Evolutionary conservation across 2,888 invertebrate genomes (phyloP), one percentile per base, ranked within the genome.

Genomic region (Macrostomum cliftonense): DNA sequence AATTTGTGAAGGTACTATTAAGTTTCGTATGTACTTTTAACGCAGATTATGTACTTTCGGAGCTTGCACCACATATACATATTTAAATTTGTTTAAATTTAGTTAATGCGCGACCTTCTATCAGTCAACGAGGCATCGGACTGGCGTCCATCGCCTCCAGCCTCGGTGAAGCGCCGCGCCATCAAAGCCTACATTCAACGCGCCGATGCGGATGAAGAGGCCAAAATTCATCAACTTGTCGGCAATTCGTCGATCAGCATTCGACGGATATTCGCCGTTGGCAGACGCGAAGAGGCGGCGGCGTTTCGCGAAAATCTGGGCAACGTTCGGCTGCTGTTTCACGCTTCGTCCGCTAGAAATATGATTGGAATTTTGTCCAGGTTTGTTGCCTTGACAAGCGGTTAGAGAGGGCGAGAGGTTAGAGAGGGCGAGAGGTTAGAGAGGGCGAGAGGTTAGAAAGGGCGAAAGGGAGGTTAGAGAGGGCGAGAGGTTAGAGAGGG

Each of bases 351-450:
- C 45, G 57, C 57, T 7, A 57, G 62, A 42, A 67, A 67, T 49
- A 62, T 64, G 55, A 61, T 67, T 13, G 68, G 68, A 36, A 64
- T 68, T 44, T 51, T 68, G 2, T 68, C 67, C 12, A 61, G 68
- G 66, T 67, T 53, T 43, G 28, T 47, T 1, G 37, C 13, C 13
- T 13, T n/a, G n/a, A n/a, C n/a, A n/a, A n/a, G n/a, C n/a, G n/a
- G n/a, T n/a, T n/a, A n/a, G n/a, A n/a, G n/a, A n/a, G n/a, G n/a
- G n/a, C n/a, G n/a, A n/a, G n/a, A n/a, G n/a, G n/a, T n/a, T n/a
- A n/a, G n/a, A n/a, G n/a, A n/a, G n/a, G n/a, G n/a, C n/a, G n/a
- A n/a, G n/a, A n/a, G n/a, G n/a, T n/a, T n/a, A n/a, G n/a, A n/a
- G n/a, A n/a, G n/a, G n/a, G n/a, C n/a, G n/a, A n/a, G n/a, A n/a